Evolutionary conservation across 2,888 invertebrate species (phyloP).

Genomic region (Nysson spinosus): DNA sequence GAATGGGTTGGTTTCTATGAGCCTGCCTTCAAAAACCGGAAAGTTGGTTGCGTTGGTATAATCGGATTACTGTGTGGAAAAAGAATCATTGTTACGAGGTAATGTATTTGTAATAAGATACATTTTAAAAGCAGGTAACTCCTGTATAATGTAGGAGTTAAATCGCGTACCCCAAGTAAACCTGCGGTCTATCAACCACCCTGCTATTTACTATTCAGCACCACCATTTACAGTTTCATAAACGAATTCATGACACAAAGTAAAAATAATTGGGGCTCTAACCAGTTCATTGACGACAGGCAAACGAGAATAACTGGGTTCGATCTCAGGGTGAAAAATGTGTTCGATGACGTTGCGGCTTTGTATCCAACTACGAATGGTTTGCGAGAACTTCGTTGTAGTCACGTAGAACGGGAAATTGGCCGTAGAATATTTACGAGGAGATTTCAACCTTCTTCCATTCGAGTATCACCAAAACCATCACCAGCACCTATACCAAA

Average conservation of each 20-base stretch:
- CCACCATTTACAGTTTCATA: too few relatives aligned
- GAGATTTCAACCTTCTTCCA: constrained; percentile 45
- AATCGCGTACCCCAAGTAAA: too few relatives aligned
- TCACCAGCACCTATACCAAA: constrained; percentile 1
- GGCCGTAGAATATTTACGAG: constrained; percentile 68
- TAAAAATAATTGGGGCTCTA: background rate
- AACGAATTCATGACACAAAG: too few relatives aligned
- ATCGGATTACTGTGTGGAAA: background rate
- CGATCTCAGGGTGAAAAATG: constrained; percentile 40
- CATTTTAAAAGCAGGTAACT: too few relatives aligned
- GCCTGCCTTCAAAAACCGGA: background rate
- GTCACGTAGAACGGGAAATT: constrained; percentile 58
- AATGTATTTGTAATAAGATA: too few relatives aligned
- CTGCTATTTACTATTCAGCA: too few relatives aligned
- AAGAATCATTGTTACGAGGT: too few relatives aligned
- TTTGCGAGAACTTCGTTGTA: constrained; percentile 35
- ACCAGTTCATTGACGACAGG: constrained; percentile 44
- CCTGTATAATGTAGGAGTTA: too few relatives aligned
- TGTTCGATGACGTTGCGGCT: constrained; percentile 26
- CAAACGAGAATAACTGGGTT: constrained; percentile 32
- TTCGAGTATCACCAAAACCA: constrained; percentile 27
- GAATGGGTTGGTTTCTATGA: constrained; percentile 2
- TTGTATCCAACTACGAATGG: constrained; percentile 21
- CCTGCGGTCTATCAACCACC: too few relatives aligned
- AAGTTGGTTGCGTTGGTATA: background rate